A percentile compares a stretch with the other conserved stretches of the same genome.
Evolutionary conservation across 1,140 invertebrate genomes (phyloP).

Genomic region (Adelges cooleyi): DNA sequence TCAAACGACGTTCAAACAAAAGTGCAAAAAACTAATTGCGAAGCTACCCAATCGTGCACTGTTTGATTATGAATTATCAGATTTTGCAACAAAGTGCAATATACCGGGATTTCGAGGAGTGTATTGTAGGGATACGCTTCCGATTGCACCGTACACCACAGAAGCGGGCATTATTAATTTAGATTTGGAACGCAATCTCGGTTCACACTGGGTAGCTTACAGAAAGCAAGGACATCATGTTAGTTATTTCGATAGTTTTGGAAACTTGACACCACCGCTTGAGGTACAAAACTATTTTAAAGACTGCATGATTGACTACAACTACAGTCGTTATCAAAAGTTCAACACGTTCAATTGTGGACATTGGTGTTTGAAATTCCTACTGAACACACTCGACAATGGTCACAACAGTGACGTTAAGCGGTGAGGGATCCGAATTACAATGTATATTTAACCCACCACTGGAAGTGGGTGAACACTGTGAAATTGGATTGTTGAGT

Average conservation of each 20-base stretch:
- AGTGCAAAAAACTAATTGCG: neutral
- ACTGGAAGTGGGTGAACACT: constrained; percentile 30
- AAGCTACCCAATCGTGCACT: neutral
- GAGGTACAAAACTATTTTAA: constrained; percentile 35
- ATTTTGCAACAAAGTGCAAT: neutral
- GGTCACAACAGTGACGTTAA: constrained; percentile 31
- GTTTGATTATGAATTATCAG: neutral
- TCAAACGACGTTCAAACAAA: neutral
- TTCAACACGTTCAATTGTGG: constrained; percentile 32
- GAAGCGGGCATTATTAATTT: constrained; percentile 36
- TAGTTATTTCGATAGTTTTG: constrained; percentile 36
- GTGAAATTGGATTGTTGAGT: constrained; percentile 31
- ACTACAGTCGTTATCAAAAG: constrained; percentile 32
- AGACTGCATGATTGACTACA: constrained; percentile 32
- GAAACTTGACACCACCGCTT: constrained; percentile 33
- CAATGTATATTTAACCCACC: constrained; percentile 32
- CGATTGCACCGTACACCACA: constrained; percentile 31
- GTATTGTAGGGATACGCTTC: constrained; percentile 30
- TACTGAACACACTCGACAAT: no score
- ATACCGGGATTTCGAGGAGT: constrained; percentile 30
- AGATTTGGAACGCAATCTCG: constrained; percentile 32
- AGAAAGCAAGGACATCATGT: constrained; percentile 33
- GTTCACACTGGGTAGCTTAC: constrained; percentile 37
- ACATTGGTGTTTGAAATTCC: constrained; percentile 34
- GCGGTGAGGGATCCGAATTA: constrained; percentile 20